These are phyloP conservation scores for Rafetus swinhoei DNA, from an alignment of 2,113 vertebrate species.

Conservation along the genomic window DNA sequence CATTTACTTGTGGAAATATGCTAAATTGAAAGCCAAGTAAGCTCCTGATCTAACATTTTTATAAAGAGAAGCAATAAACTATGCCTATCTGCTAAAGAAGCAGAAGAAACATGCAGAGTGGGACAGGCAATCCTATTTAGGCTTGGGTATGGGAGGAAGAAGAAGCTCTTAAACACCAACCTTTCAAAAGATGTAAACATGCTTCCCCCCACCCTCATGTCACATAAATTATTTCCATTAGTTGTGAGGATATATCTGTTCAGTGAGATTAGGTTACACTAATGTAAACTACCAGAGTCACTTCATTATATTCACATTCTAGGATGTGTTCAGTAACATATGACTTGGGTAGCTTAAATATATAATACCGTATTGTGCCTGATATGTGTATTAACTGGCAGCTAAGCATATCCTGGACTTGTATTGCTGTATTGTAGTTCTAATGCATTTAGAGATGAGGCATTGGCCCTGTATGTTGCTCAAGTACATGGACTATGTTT, in stretches of 20 bases:
- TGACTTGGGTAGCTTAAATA: background rate
- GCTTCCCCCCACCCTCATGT: background rate
- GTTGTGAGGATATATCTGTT: background rate
- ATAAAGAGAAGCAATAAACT: background rate
- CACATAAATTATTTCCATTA: constrained; percentile 9
- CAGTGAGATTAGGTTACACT: background rate
- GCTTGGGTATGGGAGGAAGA: background rate
- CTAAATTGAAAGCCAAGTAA: constrained; percentile 49
- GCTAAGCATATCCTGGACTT: background rate
- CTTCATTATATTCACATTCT: constrained; percentile 7
- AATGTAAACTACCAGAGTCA: background rate
- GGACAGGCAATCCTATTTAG: background rate
- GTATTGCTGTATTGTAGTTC: accelerated
- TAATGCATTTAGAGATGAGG: background rate
- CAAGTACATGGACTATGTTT: background rate
- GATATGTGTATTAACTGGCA: background rate
- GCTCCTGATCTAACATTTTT: constrained; percentile 9
- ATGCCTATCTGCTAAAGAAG: background rate
- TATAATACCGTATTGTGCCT: background rate
- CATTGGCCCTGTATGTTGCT: background rate
- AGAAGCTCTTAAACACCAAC: background rate
- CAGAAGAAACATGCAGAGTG: background rate
- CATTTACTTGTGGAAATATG: constrained; percentile 43
- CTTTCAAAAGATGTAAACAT: background rate
- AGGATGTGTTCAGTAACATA: background rate